Evolutionary conservation across 2,797 vertebrate genomes (phyloP), one percentile per base, ranked within the genome.

Genomic region (Rhinogobio ventralis): DNA sequence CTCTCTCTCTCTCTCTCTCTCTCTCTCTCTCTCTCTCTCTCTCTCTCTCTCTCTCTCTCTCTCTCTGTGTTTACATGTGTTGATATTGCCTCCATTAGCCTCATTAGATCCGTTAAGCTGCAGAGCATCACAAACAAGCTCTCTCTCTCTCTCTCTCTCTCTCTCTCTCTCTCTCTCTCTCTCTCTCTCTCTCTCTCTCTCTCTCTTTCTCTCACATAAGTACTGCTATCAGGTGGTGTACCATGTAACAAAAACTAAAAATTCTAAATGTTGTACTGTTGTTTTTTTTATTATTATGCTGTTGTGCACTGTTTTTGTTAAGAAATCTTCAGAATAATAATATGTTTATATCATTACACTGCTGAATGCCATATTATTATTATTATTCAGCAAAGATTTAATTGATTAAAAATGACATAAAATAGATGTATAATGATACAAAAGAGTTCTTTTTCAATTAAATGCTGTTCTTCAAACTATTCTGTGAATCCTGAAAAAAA

Each of bases 41-140:
- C 49, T 53, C 19, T 53, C 17, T 19, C 17, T 51, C 15, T 51
- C 45, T 46, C 11, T 13, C 7, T 46, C 8, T 46, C 36, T 64
- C 68, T 25, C 68, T 72, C 78, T 75, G 86, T 90, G 89, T 92
- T 78, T 80, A 39, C 30, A 55, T 78, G 66, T 89, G 36, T 77
- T 85, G 68, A 84, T 84, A 86, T 89, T 85, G 79, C 77, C 79
- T 83, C 82, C 60, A 89, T 89, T 91, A 88, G 88, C 87, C 88
- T 90, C 83, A 87, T 89, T 89, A 88, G 75, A 87, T 86, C 78
- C 84, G 67, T 87, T 88, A 86, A 86, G 85, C 81, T 85, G 76
- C 51, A 64, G 76, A 86, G 79, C 68, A 74, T 83, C 30, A 78
- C 84, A 89, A 88, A 88, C 79, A 85, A 88, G 83, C 78, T 85